Conservation (phyloP, 2,888 invertebrate species). For the Trachelus iudaicus region DNA sequence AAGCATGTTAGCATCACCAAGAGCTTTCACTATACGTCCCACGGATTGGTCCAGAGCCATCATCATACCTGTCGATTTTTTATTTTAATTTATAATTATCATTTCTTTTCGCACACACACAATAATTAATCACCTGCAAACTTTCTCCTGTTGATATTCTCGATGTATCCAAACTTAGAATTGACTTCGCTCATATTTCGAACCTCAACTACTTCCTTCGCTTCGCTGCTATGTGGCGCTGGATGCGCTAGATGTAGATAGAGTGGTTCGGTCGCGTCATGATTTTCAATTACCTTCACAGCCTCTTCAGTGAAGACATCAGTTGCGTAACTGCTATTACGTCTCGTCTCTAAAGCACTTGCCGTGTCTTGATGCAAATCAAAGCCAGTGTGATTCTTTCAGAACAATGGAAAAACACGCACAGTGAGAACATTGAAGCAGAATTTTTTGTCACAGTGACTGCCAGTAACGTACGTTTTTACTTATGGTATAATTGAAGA, state of each 20-base stretch:
- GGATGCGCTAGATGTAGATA: slow-evolving; percentile 84
- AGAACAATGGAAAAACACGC: not conserved
- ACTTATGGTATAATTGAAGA: slow-evolving; percentile 74
- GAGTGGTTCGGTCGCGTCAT: slow-evolving; percentile 73
- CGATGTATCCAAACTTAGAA: slow-evolving; percentile 76
- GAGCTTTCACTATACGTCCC: slow-evolving; percentile 68
- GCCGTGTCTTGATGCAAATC: slow-evolving; percentile 64
- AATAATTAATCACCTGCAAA: slow-evolving; percentile 74
- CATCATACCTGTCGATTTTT: slow-evolving; percentile 64
- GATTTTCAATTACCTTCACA: slow-evolving; percentile 71
- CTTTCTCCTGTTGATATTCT: slow-evolving; percentile 74
- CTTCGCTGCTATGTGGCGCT: slow-evolving; percentile 83
- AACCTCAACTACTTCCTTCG: slow-evolving; percentile 76
- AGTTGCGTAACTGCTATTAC: slow-evolving; percentile 75
- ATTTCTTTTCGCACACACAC: not conserved
- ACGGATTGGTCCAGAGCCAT: slow-evolving; percentile 72
- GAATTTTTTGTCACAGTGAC: not conserved
- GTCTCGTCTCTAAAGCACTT: slow-evolving; percentile 54
- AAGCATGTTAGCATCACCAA: slow-evolving; percentile 67
- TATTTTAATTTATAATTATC: not conserved
- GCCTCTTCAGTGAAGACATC: slow-evolving; percentile 77
- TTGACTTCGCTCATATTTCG: slow-evolving; percentile 73
- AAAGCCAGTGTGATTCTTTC: slow-evolving; percentile 55
- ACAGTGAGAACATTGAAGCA: slow-evolving; percentile 6
- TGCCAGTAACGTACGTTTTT: slow-evolving; percentile 55